phyloP scores from a whole-genome alignment of 2,888 invertebrate species.

The Serripes groenlandicus region DNA sequence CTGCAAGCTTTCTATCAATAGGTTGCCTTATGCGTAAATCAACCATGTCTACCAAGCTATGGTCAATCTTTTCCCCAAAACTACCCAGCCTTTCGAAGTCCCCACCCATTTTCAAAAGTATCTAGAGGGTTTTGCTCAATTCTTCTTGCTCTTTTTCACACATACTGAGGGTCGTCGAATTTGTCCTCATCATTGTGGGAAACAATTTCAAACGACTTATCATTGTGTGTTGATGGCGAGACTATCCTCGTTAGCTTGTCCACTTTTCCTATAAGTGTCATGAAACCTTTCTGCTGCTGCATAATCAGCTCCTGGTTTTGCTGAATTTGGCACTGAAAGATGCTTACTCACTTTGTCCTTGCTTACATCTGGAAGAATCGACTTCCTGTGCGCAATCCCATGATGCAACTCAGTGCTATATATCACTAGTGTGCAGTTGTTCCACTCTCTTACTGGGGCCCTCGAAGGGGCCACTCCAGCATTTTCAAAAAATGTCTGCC shows the following conservation, averaged over 20 bases:
- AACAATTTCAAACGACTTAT: neutral
- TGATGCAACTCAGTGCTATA: neutral
- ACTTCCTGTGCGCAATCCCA: conserved; percentile 6
- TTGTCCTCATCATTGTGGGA: neutral
- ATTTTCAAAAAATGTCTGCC: neutral
- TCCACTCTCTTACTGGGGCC: neutral
- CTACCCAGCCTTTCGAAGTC: neutral
- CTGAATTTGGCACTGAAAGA: neutral
- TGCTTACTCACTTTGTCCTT: neutral
- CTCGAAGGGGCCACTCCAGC: neutral
- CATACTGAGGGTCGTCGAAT: neutral
- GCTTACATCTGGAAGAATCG: neutral
- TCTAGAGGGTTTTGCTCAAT: neutral
- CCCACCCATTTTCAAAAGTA: neutral
- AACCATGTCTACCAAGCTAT: neutral
- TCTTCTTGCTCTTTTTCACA: neutral
- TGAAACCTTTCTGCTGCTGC: neutral
- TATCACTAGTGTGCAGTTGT: neutral
- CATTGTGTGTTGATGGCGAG: neutral
- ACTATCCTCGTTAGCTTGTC: neutral
- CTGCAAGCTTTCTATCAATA: neutral
- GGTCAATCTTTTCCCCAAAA: neutral
- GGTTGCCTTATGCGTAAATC: neutral
- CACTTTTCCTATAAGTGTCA: neutral
- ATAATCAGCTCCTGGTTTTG: neutral